phyloP scores from a whole-genome alignment of 2,888 invertebrate genomes.

The Danaus chrysippus region DNA sequence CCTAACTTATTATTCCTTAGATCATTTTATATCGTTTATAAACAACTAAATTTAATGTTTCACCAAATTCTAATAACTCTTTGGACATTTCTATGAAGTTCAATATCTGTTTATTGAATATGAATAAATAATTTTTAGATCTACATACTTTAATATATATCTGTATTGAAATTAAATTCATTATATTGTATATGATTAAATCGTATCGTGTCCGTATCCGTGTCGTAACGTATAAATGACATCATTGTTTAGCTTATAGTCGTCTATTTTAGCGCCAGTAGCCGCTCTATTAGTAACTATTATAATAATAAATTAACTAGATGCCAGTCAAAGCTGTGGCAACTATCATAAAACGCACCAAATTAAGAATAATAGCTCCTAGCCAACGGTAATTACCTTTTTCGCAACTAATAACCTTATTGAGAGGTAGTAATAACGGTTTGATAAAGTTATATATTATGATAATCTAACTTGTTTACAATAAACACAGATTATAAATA shows the following conservation, averaged over 20 bases:
- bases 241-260: neutral
- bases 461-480: neutral
- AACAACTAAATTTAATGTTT: neutral
- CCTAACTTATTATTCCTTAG: conserved; percentile 17
- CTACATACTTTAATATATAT: neutral
- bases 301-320: conserved; percentile 7
- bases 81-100: too few relatives aligned
- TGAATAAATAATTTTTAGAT: too few relatives aligned
- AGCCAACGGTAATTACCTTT: neutral
- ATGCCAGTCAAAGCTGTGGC: conserved; percentile 4
- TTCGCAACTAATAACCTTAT: conserved; percentile 1
- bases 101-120: too few relatives aligned
- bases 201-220: neutral
- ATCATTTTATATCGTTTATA: neutral
- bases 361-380: conserved; percentile 4
- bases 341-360: conserved; percentile 5
- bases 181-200: neutral
- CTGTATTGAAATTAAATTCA: neutral
- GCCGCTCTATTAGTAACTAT: conserved; percentile 7
- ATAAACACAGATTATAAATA: neutral
- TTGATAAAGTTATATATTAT: neutral
- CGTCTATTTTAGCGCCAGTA: conserved; percentile 6
- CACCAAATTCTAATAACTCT: too few relatives aligned
- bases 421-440: neutral
- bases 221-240: neutral